Evolutionary conservation across 64 coral and sea anemone species (phyloP), one percentile per base, ranked within the genome.

Genomic region (Stichodactyla helianthus): DNA sequence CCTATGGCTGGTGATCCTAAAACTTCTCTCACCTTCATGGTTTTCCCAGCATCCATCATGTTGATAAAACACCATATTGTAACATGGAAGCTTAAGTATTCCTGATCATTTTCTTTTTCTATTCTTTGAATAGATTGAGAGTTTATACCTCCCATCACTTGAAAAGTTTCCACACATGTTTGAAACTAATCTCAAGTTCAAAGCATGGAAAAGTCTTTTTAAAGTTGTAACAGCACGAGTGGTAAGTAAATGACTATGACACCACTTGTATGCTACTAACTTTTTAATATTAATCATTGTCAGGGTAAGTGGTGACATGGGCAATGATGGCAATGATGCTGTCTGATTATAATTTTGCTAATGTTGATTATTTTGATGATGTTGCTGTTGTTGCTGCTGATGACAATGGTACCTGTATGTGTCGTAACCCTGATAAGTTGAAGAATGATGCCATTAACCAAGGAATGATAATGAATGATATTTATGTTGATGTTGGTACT

Each of bases 211-310:
- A 50, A 70, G 84, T 83, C 86, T 79, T 15, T 82, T 68, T 70
- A 92, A 92, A 87, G 77, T 87, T 50, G 85, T 85, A 86, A 87
- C 84, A 11, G 83, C 90, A 17, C 64, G 78, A 65, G 85, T 87
- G 77, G 90, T 92, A 82, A 92, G 89, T 31, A 51, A 10, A 81
- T 2, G 17, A 16, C 35, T 31, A 31, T 44, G 35, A 44, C 35
- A 44, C 35, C 35, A 44, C 35, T 44, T 44, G 35, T 44, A 44
- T 44, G 35, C 35, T 44, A 44, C 2, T 44, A 44, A 44, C 35
- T 44, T 44, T 44, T 44, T 44, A 44, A 44, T 44, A 44, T 44
- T 44, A 26, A 77, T 10, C 9, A 14, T 26, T 23, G n/a, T 10
- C 2, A 80, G 28, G 22, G 20, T n/a, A 51, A 6, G 13, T 5